Conservation (phyloP, 2,113 vertebrate species). For the Platanista minor region DNA sequence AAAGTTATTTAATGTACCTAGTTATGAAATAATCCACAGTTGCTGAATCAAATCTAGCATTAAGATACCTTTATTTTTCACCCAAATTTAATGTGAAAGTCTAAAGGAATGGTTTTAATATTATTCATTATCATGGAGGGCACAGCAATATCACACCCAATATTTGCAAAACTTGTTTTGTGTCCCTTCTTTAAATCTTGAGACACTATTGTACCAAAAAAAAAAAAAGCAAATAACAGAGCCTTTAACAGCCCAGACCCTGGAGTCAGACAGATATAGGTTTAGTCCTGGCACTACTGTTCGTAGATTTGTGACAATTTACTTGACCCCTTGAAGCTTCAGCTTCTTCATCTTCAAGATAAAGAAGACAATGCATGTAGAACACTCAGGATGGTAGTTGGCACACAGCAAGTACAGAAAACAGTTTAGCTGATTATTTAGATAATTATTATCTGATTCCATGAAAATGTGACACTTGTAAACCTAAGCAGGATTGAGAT, state of each 20-base stretch:
- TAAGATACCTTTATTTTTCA: not conserved
- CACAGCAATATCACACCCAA: not conserved
- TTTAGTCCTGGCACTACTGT: not conserved
- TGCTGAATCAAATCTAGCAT: not conserved
- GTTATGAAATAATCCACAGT: not conserved
- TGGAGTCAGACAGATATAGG: not conserved
- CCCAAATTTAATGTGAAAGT: not conserved
- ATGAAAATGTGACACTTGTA: not conserved
- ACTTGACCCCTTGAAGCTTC: not conserved
- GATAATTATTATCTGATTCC: not conserved
- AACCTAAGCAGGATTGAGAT: not conserved
- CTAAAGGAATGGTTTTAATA: fast-evolving
- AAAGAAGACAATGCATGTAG: not conserved
- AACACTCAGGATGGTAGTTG: not conserved
- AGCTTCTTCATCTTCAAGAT: not conserved
- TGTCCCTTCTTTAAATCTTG: not conserved
- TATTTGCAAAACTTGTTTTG: not conserved
- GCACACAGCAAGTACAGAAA: not conserved
- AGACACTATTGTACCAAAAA: not conserved
- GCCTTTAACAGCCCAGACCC: not conserved
- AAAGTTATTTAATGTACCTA: not conserved
- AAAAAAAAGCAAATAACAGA: not conserved
- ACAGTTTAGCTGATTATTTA: not conserved
- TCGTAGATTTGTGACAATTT: not conserved
- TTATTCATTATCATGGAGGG: not conserved